Conservation (phyloP, 2,888 invertebrate genomes). For the Polietes domitor region DNA sequence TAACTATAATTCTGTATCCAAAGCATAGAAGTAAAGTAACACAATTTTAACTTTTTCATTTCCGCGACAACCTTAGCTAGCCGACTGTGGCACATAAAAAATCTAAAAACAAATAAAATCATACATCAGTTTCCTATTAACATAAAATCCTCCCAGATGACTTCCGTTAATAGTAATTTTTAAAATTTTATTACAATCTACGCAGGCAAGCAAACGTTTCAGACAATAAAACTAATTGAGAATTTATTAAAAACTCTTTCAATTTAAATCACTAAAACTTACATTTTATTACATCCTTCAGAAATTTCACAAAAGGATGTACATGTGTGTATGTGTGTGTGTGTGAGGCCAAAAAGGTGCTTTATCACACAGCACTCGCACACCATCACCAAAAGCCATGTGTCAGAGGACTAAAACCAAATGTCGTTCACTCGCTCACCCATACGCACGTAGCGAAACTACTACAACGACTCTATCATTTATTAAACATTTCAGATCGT, state of each 20-base stretch:
- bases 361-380: neutral
- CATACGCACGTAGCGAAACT: neutral
- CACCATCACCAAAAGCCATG: neutral
- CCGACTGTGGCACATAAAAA: too few relatives aligned
- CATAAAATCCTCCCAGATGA: slow-evolving; percentile 45
- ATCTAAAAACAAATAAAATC: slow-evolving; percentile 4
- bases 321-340: neutral
- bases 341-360: slow-evolving; percentile 26
- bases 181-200: slow-evolving; percentile 18
- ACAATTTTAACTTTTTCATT: too few relatives aligned
- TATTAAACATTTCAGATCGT: slow-evolving; percentile 48
- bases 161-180: slow-evolving; percentile 42
- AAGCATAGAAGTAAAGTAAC: too few relatives aligned
- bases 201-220: neutral
- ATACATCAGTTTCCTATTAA: slow-evolving; percentile 35
- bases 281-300: slow-evolving; percentile 20
- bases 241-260: slow-evolving; percentile 23
- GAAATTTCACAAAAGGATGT: neutral
- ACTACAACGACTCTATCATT: slow-evolving; percentile 37
- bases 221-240: neutral
- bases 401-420: slow-evolving; percentile 1
- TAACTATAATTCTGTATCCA: too few relatives aligned
- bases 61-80: too few relatives aligned
- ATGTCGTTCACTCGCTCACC: neutral
- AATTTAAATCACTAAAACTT: slow-evolving; percentile 3